phyloP scores from a whole-genome alignment of 2,888 invertebrate genomes.

The Andrena minutula region DNA sequence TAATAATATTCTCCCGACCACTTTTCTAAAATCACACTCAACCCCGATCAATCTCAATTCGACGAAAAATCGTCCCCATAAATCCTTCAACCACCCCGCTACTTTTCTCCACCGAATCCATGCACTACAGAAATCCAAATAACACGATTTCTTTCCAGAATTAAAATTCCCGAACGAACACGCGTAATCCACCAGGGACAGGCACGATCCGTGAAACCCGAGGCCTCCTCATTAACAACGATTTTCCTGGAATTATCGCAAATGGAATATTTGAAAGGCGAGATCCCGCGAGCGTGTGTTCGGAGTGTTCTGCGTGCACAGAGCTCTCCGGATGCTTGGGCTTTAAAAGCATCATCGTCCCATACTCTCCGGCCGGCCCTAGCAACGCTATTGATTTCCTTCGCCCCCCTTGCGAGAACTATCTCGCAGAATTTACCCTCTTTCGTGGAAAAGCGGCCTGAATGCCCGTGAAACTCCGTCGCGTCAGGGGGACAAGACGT shows the following conservation, averaged over 20 bases:
- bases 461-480: slow-evolving; percentile 65
- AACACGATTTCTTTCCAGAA: neutral
- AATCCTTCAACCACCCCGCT: too few relatives aligned
- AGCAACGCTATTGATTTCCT: slow-evolving; percentile 85
- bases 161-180: neutral
- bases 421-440: slow-evolving; percentile 80
- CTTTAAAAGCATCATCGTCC: slow-evolving; percentile 79
- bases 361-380: slow-evolving; percentile 79
- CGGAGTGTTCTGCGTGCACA: slow-evolving; percentile 53
- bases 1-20: neutral
- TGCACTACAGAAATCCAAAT: neutral
- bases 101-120: neutral
- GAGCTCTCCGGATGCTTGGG: slow-evolving; percentile 66
- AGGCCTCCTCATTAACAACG: slow-evolving; percentile 47
- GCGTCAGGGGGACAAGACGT: slow-evolving; percentile 55
- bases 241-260: slow-evolving; percentile 40
- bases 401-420: slow-evolving; percentile 80
- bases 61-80: too few relatives aligned
- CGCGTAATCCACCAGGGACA: slow-evolving; percentile 9
- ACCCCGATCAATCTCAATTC: too few relatives aligned
- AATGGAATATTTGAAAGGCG: slow-evolving; percentile 68
- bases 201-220: neutral
- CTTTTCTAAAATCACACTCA: neutral
- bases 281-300: slow-evolving; percentile 55
- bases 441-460: slow-evolving; percentile 76